These are phyloP conservation scores for Anguilla anguilla DNA, from an alignment of 2,797 vertebrate genomes.

Conservation along the genomic window DNA sequence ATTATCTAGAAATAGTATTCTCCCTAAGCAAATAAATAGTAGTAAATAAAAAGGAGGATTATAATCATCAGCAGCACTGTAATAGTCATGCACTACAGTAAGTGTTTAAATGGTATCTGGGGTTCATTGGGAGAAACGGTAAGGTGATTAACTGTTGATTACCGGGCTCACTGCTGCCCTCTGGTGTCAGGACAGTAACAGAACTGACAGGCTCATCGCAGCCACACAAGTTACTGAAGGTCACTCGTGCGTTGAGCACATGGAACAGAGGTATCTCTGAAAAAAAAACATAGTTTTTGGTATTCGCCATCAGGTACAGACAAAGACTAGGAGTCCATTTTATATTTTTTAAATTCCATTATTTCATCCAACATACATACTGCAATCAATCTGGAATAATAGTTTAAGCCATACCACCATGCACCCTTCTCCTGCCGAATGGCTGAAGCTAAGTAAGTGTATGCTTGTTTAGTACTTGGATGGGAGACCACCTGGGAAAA, in stretches of 20 bases:
- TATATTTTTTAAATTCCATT: no score
- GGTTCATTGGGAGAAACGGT: not conserved
- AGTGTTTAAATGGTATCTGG: not conserved
- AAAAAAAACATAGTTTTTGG: not conserved
- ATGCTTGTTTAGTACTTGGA: no score
- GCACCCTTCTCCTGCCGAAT: no score
- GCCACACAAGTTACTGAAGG: conserved; percentile 93
- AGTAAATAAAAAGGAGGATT: not conserved
- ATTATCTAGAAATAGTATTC: no score
- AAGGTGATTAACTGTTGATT: conserved; percentile 28
- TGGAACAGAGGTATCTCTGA: conserved; percentile 94
- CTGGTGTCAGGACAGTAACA: conserved; percentile 72
- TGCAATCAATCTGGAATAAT: no score
- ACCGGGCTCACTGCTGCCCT: conserved; percentile 67
- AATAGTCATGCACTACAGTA: not conserved
- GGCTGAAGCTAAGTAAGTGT: no score
- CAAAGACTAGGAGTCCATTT: no score
- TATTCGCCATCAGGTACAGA: no score
- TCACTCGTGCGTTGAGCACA: conserved; percentile 92
- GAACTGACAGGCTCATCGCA: conserved; percentile 89
- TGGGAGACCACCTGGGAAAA: no score
- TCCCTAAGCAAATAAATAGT: not conserved
- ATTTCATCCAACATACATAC: no score
- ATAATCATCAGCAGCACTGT: not conserved
- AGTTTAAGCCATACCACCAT: no score